A percentile compares a stretch with the other conserved stretches of the same genome.
These are phyloP conservation scores for Rhagoletis pomonella DNA, from an alignment of 1,140 invertebrate genomes.

Conservation along the genomic window DNA sequence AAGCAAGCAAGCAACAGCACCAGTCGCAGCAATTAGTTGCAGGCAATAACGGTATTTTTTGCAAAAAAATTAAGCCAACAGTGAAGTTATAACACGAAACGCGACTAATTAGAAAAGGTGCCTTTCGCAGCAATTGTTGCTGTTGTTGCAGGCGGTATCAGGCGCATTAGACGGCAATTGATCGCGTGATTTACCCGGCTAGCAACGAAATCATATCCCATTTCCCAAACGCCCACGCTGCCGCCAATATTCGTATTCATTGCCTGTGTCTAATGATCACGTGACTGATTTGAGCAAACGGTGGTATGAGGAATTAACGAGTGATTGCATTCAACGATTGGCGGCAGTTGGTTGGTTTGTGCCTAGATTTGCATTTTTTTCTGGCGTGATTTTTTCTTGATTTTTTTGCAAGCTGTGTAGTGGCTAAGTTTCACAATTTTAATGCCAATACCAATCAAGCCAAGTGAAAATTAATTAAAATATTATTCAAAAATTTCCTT, in stretches of 20 bases:
- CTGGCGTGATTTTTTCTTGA: neutral
- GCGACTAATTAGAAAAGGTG: neutral
- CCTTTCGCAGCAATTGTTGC: neutral
- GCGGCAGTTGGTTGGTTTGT: neutral
- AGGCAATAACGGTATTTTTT: constrained; percentile 23
- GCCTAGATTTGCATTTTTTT: neutral
- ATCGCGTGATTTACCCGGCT: neutral
- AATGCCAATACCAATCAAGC: neutral
- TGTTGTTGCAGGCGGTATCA: neutral
- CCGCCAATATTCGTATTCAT: neutral
- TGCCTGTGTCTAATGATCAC: neutral
- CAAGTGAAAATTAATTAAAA: constrained; percentile 31
- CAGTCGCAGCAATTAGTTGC: neutral
- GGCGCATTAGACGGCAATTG: neutral
- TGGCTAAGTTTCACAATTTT: neutral
- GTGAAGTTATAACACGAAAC: constrained; percentile 41
- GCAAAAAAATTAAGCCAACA: constrained; percentile 36
- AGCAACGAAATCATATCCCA: neutral
- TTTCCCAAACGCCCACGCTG: neutral
- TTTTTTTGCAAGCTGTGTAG: no score
- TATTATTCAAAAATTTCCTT: neutral
- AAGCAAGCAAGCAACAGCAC: neutral
- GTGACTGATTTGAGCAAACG: neutral
- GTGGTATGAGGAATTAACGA: constrained; percentile 20
- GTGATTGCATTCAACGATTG: constrained; percentile 4